These are phyloP conservation scores for Melikaiella ostensackeni DNA, from an alignment of 2,888 invertebrate genomes.

Conservation along the genomic window DNA sequence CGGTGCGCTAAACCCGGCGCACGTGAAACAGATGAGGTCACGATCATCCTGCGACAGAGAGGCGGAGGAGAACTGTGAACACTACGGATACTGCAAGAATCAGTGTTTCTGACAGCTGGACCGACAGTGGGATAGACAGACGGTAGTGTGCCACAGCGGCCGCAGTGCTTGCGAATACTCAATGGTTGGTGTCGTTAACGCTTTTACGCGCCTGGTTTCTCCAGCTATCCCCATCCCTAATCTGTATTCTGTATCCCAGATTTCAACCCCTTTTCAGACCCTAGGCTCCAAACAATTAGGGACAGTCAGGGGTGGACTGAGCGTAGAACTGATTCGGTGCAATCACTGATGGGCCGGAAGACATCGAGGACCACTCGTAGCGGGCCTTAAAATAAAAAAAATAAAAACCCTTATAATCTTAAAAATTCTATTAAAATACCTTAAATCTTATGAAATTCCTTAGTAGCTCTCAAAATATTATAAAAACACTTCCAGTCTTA, in stretches of 20 bases:
- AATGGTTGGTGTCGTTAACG: conserved; percentile 72
- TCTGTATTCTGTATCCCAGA: not conserved
- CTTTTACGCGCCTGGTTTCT: conserved; percentile 20
- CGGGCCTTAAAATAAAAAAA: too few relatives aligned
- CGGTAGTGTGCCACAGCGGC: conserved; percentile 75
- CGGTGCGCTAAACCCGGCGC: conserved; percentile 49
- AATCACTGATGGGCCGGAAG: too few relatives aligned
- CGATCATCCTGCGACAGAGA: conserved; percentile 71
- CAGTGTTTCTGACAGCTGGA: conserved; percentile 73
- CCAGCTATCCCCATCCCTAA: not conserved
- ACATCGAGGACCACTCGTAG: too few relatives aligned
- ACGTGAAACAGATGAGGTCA: conserved; percentile 70
- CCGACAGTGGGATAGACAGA: conserved; percentile 70
- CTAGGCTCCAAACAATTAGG: conserved; percentile 3
- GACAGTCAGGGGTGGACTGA: too few relatives aligned
- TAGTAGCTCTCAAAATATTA: too few relatives aligned
- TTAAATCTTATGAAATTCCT: too few relatives aligned
- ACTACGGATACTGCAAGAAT: conserved; percentile 68
- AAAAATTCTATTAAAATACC: too few relatives aligned
- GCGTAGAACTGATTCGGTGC: too few relatives aligned
- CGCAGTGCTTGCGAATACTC: conserved; percentile 75
- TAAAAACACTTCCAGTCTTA: too few relatives aligned
- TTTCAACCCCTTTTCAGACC: not conserved
- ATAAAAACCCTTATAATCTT: too few relatives aligned
- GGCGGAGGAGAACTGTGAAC: conserved; percentile 72